These are phyloP conservation scores for Phoebastria nigripes DNA, from an alignment of 2,797 vertebrate species.

Conservation along the genomic window DNA sequence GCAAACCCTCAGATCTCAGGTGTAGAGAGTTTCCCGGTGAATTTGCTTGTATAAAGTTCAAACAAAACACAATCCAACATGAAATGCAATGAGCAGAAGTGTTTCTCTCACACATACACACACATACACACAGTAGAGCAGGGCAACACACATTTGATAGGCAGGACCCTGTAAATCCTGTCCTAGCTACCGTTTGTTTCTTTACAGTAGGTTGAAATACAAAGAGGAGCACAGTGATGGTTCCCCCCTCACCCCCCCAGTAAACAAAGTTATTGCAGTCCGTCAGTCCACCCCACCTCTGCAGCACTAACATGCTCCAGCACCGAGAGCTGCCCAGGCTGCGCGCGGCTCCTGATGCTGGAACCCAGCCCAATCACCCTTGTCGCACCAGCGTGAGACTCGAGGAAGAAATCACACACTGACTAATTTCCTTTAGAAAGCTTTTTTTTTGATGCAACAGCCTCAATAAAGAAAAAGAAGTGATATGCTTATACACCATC, in stretches of 20 bases:
- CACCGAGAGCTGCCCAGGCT: background rate
- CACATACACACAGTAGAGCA: background rate
- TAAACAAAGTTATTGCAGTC: conserved; percentile 56
- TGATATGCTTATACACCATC: conserved; percentile 20
- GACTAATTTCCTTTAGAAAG: conserved; percentile 7
- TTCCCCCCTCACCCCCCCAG: background rate
- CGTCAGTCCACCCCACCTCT: background rate
- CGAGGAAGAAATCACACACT: background rate
- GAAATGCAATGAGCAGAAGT: conserved; percentile 2
- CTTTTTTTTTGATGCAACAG: background rate
- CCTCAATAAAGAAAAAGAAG: background rate
- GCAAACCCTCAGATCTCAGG: background rate
- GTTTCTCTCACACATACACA: background rate
- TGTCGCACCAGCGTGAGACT: background rate
- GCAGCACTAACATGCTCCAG: background rate
- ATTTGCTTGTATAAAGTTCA: background rate
- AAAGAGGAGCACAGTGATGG: conserved; percentile 48
- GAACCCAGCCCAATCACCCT: background rate
- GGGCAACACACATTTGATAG: conserved; percentile 11
- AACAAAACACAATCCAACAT: conserved; percentile 17
- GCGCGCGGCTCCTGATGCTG: fast-evolving
- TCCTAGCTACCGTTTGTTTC: conserved; percentile 20
- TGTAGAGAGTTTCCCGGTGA: background rate
- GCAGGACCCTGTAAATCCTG: background rate
- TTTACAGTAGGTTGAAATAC: conserved; percentile 46